These are phyloP conservation scores for Cinara cedri DNA, from an alignment of 2,888 invertebrate species.

Conservation along the genomic window DNA sequence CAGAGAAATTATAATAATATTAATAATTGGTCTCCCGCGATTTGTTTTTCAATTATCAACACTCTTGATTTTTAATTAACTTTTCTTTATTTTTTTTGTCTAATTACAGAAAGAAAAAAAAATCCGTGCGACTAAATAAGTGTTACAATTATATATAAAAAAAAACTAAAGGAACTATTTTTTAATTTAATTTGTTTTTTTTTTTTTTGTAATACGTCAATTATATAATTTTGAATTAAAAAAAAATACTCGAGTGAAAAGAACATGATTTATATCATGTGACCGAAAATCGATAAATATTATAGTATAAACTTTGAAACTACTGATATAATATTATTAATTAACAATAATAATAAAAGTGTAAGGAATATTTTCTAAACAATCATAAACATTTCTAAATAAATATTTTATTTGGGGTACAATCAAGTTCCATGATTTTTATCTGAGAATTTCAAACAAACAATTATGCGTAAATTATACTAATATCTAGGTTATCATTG, in stretches of 20 bases:
- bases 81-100: constrained; percentile 2
- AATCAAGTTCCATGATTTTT: background rate
- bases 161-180: background rate
- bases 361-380: background rate
- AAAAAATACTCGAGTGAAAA: constrained; percentile 1
- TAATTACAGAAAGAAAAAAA: background rate
- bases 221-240: background rate
- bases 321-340: background rate
- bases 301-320: background rate
- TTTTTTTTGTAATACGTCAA: constrained; percentile 18
- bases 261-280: constrained; percentile 17
- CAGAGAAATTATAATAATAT: background rate
- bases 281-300: constrained; percentile 17
- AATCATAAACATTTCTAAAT: too few species aligned
- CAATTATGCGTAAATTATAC: too few species aligned
- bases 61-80: constrained; percentile 19
- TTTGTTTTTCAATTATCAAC: background rate
- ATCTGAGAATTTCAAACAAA: background rate
- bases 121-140: background rate
- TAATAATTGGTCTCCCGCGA: background rate
- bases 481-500: too few species aligned
- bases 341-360: too few species aligned
- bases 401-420: background rate
- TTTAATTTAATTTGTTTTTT: background rate
- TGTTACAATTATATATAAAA: background rate